Percentiles rank a stretch among this genome's conserved stretches.
These are phyloP conservation scores for Erebia palarica DNA, from an alignment of 2,888 invertebrate genomes.

Conservation along the genomic window DNA sequence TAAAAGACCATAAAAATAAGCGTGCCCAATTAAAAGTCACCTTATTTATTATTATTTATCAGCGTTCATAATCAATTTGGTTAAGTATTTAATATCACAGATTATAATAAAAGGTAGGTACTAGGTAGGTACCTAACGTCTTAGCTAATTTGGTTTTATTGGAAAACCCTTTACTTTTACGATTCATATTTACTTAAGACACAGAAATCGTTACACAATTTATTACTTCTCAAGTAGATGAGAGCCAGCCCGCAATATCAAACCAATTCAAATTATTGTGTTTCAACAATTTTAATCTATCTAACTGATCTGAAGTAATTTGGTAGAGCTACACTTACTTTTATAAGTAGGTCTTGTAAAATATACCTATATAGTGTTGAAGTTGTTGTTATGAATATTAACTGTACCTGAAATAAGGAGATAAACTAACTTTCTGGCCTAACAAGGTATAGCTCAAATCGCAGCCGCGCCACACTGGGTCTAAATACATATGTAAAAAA, in stretches of 20 bases:
- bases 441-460: too few species aligned
- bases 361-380: too few species aligned
- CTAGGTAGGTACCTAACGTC: background rate
- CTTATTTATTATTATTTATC: background rate
- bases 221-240: background rate
- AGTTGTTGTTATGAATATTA: too few species aligned
- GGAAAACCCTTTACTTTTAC: conserved; percentile 1
- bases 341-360: too few species aligned
- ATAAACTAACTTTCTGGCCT: too few species aligned
- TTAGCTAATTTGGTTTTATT: background rate
- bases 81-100: background rate
- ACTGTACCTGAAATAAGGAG: too few species aligned
- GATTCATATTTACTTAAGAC: background rate
- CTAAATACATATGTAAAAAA: too few species aligned
- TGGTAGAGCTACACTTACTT: background rate
- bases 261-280: conserved; percentile 10
- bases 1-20: too few species aligned
- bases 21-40: too few species aligned
- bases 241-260: background rate
- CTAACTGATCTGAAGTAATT: background rate
- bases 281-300: conserved; percentile 7
- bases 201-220: conserved; percentile 7
- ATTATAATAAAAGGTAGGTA: background rate
- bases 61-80: conserved; percentile 1
- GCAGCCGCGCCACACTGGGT: too few species aligned